A percentile compares a stretch with the other conserved stretches of the same genome.
Evolutionary conservation across 2,888 invertebrate species (phyloP).

Genomic region (Silvanus unidentatus): DNA sequence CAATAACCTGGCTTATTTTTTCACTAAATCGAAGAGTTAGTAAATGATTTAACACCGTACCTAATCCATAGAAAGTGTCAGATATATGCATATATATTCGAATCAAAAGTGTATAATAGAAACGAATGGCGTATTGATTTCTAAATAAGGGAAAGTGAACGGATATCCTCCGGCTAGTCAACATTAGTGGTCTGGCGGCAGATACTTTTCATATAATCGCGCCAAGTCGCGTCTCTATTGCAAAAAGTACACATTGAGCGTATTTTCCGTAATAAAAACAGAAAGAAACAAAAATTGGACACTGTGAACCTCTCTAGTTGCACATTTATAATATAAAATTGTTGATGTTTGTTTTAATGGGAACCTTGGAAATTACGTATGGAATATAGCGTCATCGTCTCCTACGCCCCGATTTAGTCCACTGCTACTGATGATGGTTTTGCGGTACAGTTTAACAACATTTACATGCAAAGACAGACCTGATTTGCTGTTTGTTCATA

Average conservation of each 20-base stretch:
- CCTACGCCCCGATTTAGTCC: constrained; percentile 5
- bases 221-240: too few species aligned
- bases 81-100: constrained; percentile 8
- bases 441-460: neutral
- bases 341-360: too few species aligned
- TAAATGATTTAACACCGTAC: too few species aligned
- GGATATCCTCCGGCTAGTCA: constrained; percentile 36
- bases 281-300: too few species aligned
- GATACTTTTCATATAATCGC: too few species aligned
- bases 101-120: neutral
- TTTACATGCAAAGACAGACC: too few species aligned
- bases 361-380: constrained; percentile 5
- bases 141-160: constrained; percentile 43
- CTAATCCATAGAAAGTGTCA: constrained; percentile 21
- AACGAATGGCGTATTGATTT: constrained; percentile 34
- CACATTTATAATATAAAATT: too few species aligned
- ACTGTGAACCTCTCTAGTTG: too few species aligned
- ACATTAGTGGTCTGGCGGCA: constrained; percentile 4
- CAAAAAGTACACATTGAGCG: too few species aligned
- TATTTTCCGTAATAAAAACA: too few species aligned
- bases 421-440: neutral
- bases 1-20: neutral
- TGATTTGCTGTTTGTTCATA: too few species aligned
- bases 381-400: constrained; percentile 5
- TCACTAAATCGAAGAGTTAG: too few species aligned